Conservation (phyloP, 1,140 invertebrate genomes). For the Brachionus rotundiformis region DNA sequence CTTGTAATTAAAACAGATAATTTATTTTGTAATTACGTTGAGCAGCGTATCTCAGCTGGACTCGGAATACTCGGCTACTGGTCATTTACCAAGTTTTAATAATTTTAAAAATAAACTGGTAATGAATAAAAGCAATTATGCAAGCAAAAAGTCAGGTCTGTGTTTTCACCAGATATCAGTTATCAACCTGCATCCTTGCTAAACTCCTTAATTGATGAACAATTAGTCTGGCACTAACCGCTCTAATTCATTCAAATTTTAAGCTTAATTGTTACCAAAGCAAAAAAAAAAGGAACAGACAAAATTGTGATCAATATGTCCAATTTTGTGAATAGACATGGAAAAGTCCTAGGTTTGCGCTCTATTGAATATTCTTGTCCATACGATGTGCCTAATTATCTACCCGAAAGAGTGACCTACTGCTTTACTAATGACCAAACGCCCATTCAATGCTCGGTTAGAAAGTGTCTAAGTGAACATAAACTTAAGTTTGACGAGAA, state of each 20-base stretch:
- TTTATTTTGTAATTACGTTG: too few species aligned
- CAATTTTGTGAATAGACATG: conserved; percentile 69
- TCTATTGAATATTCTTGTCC: conserved; percentile 83
- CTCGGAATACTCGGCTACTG: conserved; percentile 28
- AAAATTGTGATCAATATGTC: conserved; percentile 37
- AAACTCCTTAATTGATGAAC: conserved; percentile 58
- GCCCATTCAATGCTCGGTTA: conserved; percentile 81
- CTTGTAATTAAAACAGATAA: too few species aligned
- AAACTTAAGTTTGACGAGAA: conserved; percentile 86
- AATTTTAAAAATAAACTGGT: not conserved
- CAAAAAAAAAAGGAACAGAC: conserved; percentile 55
- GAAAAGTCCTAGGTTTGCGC: conserved; percentile 82
- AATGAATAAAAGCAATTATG: not conserved
- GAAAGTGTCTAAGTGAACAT: conserved; percentile 82
- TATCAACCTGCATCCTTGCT: conserved; percentile 26
- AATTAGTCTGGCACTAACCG: conserved; percentile 75
- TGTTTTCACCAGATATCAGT: conserved; percentile 1
- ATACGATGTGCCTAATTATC: conserved; percentile 80
- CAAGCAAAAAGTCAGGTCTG: not conserved
- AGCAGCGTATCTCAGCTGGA: not conserved
- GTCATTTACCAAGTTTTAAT: not conserved
- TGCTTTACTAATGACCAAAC: conserved; percentile 81
- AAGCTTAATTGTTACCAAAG: conserved; percentile 57
- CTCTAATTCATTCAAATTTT: conserved; percentile 81
- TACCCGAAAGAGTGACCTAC: conserved; percentile 79